Evolutionary conservation across 2,888 invertebrate species (phyloP).

Genomic region (Rhaphigaster nebulosa): DNA sequence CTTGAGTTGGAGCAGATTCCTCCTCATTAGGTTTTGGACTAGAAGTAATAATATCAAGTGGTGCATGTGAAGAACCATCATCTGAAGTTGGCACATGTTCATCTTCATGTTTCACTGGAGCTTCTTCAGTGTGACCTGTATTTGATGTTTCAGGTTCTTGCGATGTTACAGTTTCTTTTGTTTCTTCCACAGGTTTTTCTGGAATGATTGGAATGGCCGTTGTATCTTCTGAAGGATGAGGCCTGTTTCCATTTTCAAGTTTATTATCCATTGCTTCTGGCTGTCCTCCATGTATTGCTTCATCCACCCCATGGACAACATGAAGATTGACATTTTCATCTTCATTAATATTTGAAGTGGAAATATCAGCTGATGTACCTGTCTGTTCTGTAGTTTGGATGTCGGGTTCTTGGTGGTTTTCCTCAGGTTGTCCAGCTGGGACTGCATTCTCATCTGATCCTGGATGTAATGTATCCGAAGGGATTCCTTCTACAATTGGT

Average conservation of each 20-base stretch:
- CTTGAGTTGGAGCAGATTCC: slow-evolving; percentile 8
- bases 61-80: background rate
- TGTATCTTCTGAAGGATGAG: slow-evolving; percentile 32
- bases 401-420: background rate
- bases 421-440: background rate
- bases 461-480: slow-evolving; percentile 56
- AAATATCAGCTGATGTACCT: slow-evolving; percentile 30
- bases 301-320: slow-evolving; percentile 38
- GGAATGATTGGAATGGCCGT: slow-evolving; percentile 23
- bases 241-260: slow-evolving; percentile 12
- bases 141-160: slow-evolving; percentile 49
- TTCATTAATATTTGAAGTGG: background rate
- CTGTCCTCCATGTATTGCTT: slow-evolving; percentile 50
- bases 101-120: background rate
- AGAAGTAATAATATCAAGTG: slow-evolving; percentile 13
- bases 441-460: slow-evolving; percentile 56
- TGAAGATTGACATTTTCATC: slow-evolving; percentile 56
- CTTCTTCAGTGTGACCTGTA: slow-evolving; percentile 34
- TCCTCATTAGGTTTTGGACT: slow-evolving; percentile 7
- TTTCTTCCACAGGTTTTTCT: background rate
- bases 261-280: slow-evolving; percentile 45
- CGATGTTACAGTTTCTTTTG: slow-evolving; percentile 12
- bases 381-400: slow-evolving; percentile 34
- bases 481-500: slow-evolving; percentile 39
- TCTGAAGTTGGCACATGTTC: background rate